Base-by-base conservation (phyloP, 2,797 vertebrate species). In the Pogoniulus pusillus region DNA sequence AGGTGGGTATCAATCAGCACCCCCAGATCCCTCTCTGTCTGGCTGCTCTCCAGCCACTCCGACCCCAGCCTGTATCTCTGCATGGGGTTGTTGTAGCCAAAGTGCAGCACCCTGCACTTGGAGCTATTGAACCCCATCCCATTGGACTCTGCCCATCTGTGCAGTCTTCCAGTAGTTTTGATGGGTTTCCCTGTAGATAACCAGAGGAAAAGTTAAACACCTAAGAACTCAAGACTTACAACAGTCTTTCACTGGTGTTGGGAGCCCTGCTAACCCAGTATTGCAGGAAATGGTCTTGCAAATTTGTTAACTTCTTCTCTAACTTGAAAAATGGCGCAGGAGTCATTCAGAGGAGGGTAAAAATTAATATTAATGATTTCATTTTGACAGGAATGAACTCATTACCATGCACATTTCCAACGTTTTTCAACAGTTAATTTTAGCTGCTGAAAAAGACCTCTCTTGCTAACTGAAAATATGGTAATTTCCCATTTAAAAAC, bases 361-460 rank as follows among this genome's bases (percentile, higher is more conserved):
- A 94, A 94, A 95, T 95, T 96, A 95, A 96, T 95, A 96, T 93
- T 95, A 95, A 94, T 95, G 92, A 91, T 94, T 93, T 91, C 87
- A 94, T 96, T 96, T 96, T 96, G 93, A 94, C 88, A 93, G 90
- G 87, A 96, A 94, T 86, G 90, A 93, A 92, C 82, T 96, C 93
- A 95, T 93, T 96, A 94, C 87, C 79, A 94, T 95, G 87, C 93
- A 94, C 87, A 92, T 95, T 95, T 95, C 83, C 93, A 96, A 93
- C 95, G 87, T 95, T 96, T 96, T 94, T 95, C 94, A 95, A 95
- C 93, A 96, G 87, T 96, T 94, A 95, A 96, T 96, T 95, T 96
- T 95, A 96, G 93, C 93, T 95, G 80, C 93, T 87, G 93, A 95
- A 96, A 96, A 96, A 96, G 91, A 86, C 94, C 71, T 95, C 69